These are phyloP conservation scores for Metalampra italica DNA, from an alignment of 2,888 invertebrate genomes.

Conservation along the genomic window DNA sequence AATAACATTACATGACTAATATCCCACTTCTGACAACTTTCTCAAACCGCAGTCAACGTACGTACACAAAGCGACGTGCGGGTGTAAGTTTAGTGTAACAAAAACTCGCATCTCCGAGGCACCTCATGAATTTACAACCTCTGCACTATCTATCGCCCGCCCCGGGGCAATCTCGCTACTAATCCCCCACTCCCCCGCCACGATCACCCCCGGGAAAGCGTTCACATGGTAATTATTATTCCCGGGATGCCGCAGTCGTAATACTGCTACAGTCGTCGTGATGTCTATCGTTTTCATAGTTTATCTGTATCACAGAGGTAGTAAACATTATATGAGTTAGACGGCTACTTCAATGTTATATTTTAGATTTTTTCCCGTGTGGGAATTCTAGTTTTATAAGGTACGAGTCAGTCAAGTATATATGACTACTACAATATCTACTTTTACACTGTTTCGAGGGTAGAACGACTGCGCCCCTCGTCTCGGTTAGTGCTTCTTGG, in stretches of 20 bases:
- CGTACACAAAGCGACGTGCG: too few relatives aligned
- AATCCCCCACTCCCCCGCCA: slow-evolving; percentile 37
- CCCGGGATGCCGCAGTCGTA: slow-evolving; percentile 8
- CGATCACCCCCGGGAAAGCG: slow-evolving; percentile 34
- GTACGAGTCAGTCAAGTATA: too few relatives aligned
- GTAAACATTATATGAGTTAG: not conserved
- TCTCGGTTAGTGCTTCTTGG: too few relatives aligned
- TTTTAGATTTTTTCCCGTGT: too few relatives aligned
- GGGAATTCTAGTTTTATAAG: too few relatives aligned
- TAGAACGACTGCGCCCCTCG: too few relatives aligned
- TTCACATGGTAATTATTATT: slow-evolving; percentile 45
- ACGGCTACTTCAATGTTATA: not conserved
- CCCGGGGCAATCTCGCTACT: slow-evolving; percentile 33
- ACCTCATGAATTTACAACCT: slow-evolving; percentile 28
- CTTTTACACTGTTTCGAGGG: too few relatives aligned
- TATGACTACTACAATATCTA: too few relatives aligned
- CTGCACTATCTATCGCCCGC: slow-evolving; percentile 27
- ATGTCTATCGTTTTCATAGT: not conserved
- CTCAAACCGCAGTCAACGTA: too few relatives aligned
- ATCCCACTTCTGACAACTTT: too few relatives aligned
- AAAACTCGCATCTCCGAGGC: slow-evolving; percentile 23
- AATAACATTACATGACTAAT: too few relatives aligned
- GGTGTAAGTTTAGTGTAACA: slow-evolving; percentile 6
- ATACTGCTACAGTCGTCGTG: not conserved
- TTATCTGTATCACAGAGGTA: not conserved